phyloP scores from a whole-genome alignment of 2,888 invertebrate genomes.

The Salticus scenicus region DNA sequence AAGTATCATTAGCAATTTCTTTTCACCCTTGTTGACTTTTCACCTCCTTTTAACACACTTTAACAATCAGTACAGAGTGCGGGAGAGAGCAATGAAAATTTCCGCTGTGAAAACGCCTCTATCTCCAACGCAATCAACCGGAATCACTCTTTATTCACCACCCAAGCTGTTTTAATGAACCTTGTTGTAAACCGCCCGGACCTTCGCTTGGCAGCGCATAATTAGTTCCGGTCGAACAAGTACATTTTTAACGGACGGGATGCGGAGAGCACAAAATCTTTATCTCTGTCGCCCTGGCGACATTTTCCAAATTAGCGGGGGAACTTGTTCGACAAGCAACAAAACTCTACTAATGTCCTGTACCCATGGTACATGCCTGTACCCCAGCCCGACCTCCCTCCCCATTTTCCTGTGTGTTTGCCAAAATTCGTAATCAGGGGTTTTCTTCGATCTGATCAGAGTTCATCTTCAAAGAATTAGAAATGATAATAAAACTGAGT shows the following conservation, averaged over 20 bases:
- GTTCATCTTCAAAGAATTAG: not conserved
- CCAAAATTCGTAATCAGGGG: not conserved
- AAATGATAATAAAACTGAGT: not conserved
- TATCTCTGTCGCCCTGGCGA: slow-evolving; percentile 30
- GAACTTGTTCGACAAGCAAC: slow-evolving; percentile 21
- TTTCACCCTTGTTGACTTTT: not conserved
- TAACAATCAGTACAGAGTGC: not conserved
- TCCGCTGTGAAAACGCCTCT: not conserved
- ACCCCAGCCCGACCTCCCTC: too few species aligned
- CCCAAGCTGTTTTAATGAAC: not conserved
- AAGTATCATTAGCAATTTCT: not conserved
- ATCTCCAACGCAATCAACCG: not conserved
- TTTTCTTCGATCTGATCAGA: not conserved
- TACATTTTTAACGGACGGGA: slow-evolving; percentile 43
- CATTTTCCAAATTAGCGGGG: slow-evolving; percentile 32
- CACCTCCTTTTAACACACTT: not conserved
- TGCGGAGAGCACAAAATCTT: slow-evolving; percentile 39
- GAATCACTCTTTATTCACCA: not conserved
- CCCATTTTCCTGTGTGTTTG: not conserved
- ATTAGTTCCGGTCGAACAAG: slow-evolving; percentile 45
- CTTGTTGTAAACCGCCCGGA: not conserved
- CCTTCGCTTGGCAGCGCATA: slow-evolving; percentile 8
- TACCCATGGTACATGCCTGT: too few species aligned
- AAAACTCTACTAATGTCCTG: slow-evolving; percentile 3
- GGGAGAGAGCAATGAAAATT: not conserved